Conservation (phyloP, 2,797 vertebrate species). For the Semaprochilodus insignis region DNA sequence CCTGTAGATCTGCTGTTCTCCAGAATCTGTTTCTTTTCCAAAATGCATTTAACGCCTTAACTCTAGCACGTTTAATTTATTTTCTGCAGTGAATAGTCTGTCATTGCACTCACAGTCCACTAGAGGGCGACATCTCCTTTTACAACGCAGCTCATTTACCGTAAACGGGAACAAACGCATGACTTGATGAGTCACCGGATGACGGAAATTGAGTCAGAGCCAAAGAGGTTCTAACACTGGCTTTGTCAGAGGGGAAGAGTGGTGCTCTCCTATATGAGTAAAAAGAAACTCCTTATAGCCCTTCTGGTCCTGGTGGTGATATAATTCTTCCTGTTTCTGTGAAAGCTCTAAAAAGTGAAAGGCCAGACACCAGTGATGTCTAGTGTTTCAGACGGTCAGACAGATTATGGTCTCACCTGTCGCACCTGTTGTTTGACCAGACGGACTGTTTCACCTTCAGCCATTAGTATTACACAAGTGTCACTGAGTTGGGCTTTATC, state of each 20-base stretch:
- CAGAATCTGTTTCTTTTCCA: no score
- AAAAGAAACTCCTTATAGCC: neutral
- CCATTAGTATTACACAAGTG: neutral
- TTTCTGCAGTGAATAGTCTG: neutral
- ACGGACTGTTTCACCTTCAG: neutral
- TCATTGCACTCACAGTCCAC: neutral
- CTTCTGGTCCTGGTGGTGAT: neutral
- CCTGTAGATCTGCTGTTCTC: no score
- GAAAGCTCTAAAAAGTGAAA: neutral
- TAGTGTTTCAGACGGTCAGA: neutral
- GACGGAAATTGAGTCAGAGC: neutral
- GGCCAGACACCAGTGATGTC: neutral
- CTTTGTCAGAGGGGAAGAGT: neutral
- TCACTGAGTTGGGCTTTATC: no score
- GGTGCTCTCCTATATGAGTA: neutral
- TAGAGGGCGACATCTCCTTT: neutral
- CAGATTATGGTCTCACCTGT: neutral
- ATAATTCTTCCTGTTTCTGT: neutral
- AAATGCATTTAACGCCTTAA: no score
- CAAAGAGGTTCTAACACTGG: neutral
- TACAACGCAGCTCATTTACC: neutral
- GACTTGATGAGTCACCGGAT: slow-evolving; percentile 2
- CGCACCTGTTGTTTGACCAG: neutral
- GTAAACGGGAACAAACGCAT: neutral
- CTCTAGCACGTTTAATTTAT: no score